Conservation (phyloP, 2,888 invertebrate species). For the Lasioglossum malachurum region DNA sequence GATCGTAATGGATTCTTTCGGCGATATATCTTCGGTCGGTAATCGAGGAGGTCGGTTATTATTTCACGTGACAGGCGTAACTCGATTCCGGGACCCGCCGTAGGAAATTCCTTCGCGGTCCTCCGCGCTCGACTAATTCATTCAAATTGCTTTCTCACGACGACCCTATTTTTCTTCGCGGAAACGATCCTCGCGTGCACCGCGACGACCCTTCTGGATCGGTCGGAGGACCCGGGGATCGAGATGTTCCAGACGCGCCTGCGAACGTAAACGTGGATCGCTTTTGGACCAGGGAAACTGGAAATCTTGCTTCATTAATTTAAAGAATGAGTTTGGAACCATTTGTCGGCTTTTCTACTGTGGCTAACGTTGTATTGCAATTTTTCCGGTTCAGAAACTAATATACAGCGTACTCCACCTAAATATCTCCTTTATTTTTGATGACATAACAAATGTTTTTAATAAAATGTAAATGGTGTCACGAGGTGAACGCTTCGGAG, state of each 20-base stretch:
- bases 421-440: too few relatives aligned
- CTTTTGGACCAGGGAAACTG: neutral
- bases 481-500: too few relatives aligned
- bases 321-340: too few relatives aligned
- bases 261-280: neutral
- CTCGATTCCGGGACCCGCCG: slow-evolving; percentile 10
- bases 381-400: too few relatives aligned
- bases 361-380: too few relatives aligned
- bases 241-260: neutral
- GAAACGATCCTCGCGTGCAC: slow-evolving; percentile 3
- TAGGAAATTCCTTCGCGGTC: slow-evolving; percentile 11
- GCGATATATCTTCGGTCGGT: slow-evolving; percentile 25
- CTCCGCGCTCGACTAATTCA: slow-evolving; percentile 40
- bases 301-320: neutral
- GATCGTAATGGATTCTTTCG: slow-evolving; percentile 1
- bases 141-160: slow-evolving; percentile 48
- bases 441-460: too few relatives aligned
- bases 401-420: too few relatives aligned
- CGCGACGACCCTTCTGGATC: neutral
- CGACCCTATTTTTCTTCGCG: slow-evolving; percentile 33
- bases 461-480: too few relatives aligned
- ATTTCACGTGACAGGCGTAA: slow-evolving; percentile 40
- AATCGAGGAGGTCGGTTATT: slow-evolving; percentile 43
- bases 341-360: too few relatives aligned
- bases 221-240: neutral